A percentile compares a stretch with the other conserved stretches of the same genome.
Conservation (phyloP, 23 tunicate genomes). For the Pegea sp. region DNA sequence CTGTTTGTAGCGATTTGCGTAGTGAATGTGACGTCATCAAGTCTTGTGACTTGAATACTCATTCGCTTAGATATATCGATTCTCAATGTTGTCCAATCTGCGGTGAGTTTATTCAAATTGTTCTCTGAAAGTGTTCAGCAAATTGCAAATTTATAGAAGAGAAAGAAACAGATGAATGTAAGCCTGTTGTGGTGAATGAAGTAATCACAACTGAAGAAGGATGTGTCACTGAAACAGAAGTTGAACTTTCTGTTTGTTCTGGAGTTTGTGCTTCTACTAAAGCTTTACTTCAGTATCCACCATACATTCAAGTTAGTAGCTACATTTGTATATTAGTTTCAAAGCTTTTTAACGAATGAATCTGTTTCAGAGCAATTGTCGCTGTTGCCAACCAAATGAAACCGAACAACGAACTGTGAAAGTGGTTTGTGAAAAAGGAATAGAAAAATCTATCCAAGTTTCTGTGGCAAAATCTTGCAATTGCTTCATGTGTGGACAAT, state of each 20-base stretch:
- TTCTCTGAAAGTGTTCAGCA: neutral
- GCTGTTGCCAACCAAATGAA: conserved; percentile 60
- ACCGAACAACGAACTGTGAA: conserved; percentile 31
- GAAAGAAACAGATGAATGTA: conserved; percentile 6
- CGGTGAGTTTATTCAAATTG: conserved; percentile 9
- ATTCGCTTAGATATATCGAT: conserved; percentile 7
- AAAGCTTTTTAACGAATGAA: no score
- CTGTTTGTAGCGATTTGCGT: neutral
- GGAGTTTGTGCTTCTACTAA: conserved; percentile 55
- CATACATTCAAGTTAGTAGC: conserved; percentile 53
- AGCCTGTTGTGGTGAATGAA: conserved; percentile 6
- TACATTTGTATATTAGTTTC: no score
- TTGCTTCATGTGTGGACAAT: neutral
- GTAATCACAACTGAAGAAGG: conserved; percentile 5
- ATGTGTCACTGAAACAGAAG: conserved; percentile 32
- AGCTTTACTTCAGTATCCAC: conserved; percentile 30
- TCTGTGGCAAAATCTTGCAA: neutral
- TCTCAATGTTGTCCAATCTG: conserved; percentile 51
- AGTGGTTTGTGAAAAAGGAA: conserved; percentile 33
- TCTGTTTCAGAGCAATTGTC: conserved; percentile 39
- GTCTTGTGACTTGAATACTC: conserved; percentile 8
- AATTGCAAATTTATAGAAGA: neutral
- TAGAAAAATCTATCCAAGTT: neutral
- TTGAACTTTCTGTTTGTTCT: conserved; percentile 39
- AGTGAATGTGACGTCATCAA: conserved; percentile 1